phyloP scores from a whole-genome alignment of 2,797 vertebrate species.

The Anisognathus igniventris region DNA sequence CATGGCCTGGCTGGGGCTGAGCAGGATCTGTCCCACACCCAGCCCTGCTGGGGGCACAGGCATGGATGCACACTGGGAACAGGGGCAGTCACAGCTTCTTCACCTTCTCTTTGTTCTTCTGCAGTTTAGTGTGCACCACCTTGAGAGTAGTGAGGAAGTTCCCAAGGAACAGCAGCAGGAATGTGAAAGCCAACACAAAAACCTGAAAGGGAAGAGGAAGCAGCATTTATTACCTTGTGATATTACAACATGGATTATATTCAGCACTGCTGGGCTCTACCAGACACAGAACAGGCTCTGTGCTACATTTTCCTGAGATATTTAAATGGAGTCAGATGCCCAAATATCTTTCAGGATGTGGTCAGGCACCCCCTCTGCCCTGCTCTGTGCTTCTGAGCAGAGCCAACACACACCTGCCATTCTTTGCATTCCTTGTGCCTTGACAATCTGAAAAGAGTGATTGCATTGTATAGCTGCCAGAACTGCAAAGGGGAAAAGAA shows the following conservation, averaged over 20 bases:
- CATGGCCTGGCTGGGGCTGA: neutral
- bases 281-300: neutral
- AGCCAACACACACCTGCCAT: constrained; percentile 87
- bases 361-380: neutral
- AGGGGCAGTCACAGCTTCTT: constrained; percentile 73
- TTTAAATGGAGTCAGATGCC: neutral
- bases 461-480: constrained; percentile 96
- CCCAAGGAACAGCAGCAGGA: constrained; percentile 94
- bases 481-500: constrained; percentile 76
- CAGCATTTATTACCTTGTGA: neutral
- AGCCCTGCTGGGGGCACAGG: neutral
- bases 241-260: neutral
- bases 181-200: constrained; percentile 90
- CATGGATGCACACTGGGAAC: neutral
- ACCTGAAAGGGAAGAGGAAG: constrained; percentile 73
- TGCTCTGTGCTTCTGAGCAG: neutral
- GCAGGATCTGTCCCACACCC: neutral
- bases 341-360: neutral
- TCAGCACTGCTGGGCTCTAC: neutral
- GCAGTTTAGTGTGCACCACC: constrained; percentile 92
- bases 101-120: constrained; percentile 84
- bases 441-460: constrained; percentile 90
- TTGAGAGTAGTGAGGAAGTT: constrained; percentile 96
- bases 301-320: neutral
- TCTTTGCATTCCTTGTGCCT: constrained; percentile 90